These are phyloP conservation scores for Ericerus pela DNA, from an alignment of 1,140 invertebrate genomes.

Conservation along the genomic window DNA sequence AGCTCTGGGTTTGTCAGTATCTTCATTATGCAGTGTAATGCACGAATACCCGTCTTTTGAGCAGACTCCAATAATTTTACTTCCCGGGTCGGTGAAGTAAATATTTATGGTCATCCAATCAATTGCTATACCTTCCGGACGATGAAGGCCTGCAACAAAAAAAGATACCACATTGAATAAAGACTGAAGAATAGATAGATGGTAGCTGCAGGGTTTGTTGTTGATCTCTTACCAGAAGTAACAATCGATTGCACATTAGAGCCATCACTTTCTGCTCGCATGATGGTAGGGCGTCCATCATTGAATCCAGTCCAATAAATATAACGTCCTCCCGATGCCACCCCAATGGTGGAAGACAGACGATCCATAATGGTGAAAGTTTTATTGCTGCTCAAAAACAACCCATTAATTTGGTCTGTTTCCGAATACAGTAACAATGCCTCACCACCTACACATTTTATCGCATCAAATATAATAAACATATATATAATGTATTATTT, in stretches of 20 bases:
- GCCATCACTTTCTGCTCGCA: neutral
- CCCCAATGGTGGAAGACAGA: neutral
- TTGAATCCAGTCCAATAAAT: neutral
- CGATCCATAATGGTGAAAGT: neutral
- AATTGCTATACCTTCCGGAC: constrained; percentile 57
- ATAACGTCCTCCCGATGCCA: neutral
- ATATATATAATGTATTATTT: neutral
- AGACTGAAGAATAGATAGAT: neutral
- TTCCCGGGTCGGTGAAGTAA: constrained; percentile 60
- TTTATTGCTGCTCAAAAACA: neutral
- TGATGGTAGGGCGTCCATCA: neutral
- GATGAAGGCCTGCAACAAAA: constrained; percentile 40
- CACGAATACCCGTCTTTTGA: constrained; percentile 43
- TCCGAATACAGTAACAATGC: neutral
- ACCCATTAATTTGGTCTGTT: neutral
- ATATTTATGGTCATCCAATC: constrained; percentile 69
- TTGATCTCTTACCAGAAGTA: neutral
- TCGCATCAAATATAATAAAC: too few species aligned
- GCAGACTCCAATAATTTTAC: constrained; percentile 59
- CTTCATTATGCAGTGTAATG: constrained; percentile 40
- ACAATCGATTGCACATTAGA: neutral
- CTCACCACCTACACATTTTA: neutral
- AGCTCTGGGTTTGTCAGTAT: constrained; percentile 42
- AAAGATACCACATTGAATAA: neutral
- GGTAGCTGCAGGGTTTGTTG: neutral